Base-by-base conservation (phyloP, 1,140 invertebrate genomes). In the Maconellicoccus hirsutus region DNA sequence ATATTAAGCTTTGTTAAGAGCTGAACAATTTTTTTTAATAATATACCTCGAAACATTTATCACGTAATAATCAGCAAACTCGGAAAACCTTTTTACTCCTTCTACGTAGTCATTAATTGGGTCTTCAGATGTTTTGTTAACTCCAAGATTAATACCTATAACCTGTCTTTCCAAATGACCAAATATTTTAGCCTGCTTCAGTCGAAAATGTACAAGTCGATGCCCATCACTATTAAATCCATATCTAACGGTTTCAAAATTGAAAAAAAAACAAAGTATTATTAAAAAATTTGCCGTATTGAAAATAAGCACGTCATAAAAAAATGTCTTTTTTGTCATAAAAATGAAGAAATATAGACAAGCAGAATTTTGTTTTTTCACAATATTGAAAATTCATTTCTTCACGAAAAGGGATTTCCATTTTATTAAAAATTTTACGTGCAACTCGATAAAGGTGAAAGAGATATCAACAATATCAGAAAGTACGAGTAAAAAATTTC, bases 171-270 rank as follows among this genome's bases (percentile, higher is more conserved):
- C 82, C 19, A 61, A 63, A 69, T n/a, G 39, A 66, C 71, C 70
- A 14, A 14, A 59, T 1, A 14, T 33, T 42, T 76, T 77, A 70
- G 85, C 83, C 71, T 78, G 75, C 73, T 81, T 75, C n/a, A 94
- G 75, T 72, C 90, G 84, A 66, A 84, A 73, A 39, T 85, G 83
- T 0, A 94, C 89, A 66, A 76, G 75, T 19, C 90, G 82, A 78
- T 97, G 92, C 0, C 97, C 97, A 75, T 94, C 87, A 80, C 93
- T 98, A 79, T 99, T 99, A 77, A 99, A 99, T 8, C 97, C 94
- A 83, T 90, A 92, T 72, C 84, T 84, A 73, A 63, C 75, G 77
- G 70, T 33, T 71, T 71, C n/a, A 42, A 38, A 7, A 23, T 42
- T 42, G 23, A 71, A 72, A n/a, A 71, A 52, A 26, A n/a, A n/a